Evolutionary conservation across 2,113 vertebrate species (phyloP), one percentile per base, ranked within the genome.

Genomic region (Alouatta palliata): DNA sequence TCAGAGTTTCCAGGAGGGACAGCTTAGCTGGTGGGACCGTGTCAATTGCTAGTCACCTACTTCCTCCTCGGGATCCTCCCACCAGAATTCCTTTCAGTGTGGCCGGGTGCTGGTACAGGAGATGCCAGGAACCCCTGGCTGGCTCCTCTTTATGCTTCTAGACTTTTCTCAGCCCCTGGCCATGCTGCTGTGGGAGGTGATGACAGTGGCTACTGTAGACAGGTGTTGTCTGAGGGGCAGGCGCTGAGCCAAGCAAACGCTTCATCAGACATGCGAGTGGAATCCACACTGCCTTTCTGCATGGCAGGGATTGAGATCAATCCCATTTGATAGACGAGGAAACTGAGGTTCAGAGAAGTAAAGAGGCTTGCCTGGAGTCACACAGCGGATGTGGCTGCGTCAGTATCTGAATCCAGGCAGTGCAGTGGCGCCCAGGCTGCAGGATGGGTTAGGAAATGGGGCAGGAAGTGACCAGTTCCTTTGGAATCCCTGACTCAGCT

Each of bases 401-500:
- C 23, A 14, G 49, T 49, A 17, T 81, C 82, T 92, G 92, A 85
- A 61, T 43, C 58, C 11, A 4, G 61, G 66, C 3, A 4, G 2
- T 6, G 4, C 56, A 47, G 73, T 0, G 14, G 80, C 3, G 5
- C 45, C 85, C 25, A 43, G 76, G 54, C 90, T 4, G 3, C 75
- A 88, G 89, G 87, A 37, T 19, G 90, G 81, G 35, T 91, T 64
- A 75, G 97, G 96, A 98, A 97, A 27, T 3, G 35, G 94, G 89
- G 73, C 20, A 54, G 97, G 97, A 97, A 98, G 45, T 96, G 94
- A 96, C 94, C 90, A 52, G 96, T 95, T 98, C 97, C 97, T 97
- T 56, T 96, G 97, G 97, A 98, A 98, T 97, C 97, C 97, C 97
- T 98, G 97, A 98, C 92, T 97, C 97, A 98, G 97, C 97, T 77